These are phyloP conservation scores for Cassiopea xamachana DNA, from an alignment of 30 jellyfish, hydroid and myxozoan species.

Conservation along the genomic window DNA sequence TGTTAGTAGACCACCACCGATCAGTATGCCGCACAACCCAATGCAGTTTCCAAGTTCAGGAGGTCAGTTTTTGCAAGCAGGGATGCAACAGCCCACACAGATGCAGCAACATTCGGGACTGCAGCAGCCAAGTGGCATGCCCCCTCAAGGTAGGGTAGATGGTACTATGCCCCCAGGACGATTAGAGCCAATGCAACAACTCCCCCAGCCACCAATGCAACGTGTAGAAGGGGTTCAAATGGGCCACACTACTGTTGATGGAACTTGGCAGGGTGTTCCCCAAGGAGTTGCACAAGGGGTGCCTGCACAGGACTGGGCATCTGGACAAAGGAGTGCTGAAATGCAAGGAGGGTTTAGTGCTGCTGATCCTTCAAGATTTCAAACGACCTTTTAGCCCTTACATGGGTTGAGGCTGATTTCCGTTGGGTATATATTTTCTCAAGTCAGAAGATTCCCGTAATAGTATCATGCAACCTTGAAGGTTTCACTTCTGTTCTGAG, in stretches of 20 bases:
- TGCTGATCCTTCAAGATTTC: conserved; percentile 48
- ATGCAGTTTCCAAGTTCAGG: conserved; percentile 59
- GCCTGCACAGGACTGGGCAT: conserved; percentile 60
- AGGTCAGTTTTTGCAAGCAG: conserved; percentile 59
- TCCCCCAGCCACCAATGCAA: conserved; percentile 42
- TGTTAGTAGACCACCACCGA: conserved; percentile 49
- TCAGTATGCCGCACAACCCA: conserved; percentile 53
- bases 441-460: neutral
- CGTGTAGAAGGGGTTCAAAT: conserved; percentile 56
- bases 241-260: conserved; percentile 68
- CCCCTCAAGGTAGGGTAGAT: conserved; percentile 52
- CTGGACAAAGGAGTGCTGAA: conserved; percentile 64
- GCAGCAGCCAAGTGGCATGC: conserved; percentile 56
- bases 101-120: conserved; percentile 39
- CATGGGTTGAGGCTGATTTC: neutral
- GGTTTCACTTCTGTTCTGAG: too few species aligned
- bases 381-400: conserved; percentile 40
- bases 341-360: conserved; percentile 53
- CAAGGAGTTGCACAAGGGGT: conserved; percentile 47
- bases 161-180: conserved; percentile 35
- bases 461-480: neutral
- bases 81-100: conserved; percentile 55
- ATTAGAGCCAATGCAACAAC: conserved; percentile 31
- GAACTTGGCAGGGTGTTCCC: conserved; percentile 69
- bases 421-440: neutral